Base-by-base conservation (phyloP, 2,888 invertebrate species). In the Phrixothrix hirtus region DNA sequence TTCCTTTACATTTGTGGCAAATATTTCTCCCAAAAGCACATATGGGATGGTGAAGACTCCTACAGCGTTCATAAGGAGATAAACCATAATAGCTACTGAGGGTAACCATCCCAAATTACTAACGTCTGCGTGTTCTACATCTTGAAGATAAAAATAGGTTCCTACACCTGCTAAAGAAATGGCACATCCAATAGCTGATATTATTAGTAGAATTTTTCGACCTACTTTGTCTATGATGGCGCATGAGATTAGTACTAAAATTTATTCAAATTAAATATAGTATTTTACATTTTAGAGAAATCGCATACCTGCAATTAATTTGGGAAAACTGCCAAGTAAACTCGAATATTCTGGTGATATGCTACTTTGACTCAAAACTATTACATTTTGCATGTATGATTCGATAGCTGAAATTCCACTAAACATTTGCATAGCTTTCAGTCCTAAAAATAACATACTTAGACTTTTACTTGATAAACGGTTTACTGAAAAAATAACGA, bases 1-100 rank as follows among this genome's bases (percentile, higher is more conserved):
- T 0, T 81, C 81, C 64, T 84, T 85, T 0, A 85, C 81, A 55
- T 83, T 84, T 0, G 83, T 82, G 0, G 85, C 82, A 61, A 85
- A 85, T 2, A 85, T 61, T 65, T 85, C 85, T 0, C 83, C 83
- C 62, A 84, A 79, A 74, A 85, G 77, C 57, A 84, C 80, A 54
- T 83, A 83, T 0, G 84, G 80, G 16, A 85, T 63, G 13, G 83
- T 83, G 1, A 81, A 83, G 16, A 85, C 71, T 0, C 85, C 85
- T 2, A 81, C 67, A 0, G 83, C 79, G 39, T 82, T 82, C n/a
- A 82, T 69, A 1, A 84, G 65, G 35, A 83, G 81, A 62, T 83
- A 84, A 5, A 79, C 71, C 31, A 83, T 66, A 1, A 84, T 75
- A 0, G 82, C 82, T 0, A 78, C 64, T 15, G 84, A 69, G 11